Conservation (phyloP, 2,888 invertebrate species). For the Nemurella pictetii region DNA sequence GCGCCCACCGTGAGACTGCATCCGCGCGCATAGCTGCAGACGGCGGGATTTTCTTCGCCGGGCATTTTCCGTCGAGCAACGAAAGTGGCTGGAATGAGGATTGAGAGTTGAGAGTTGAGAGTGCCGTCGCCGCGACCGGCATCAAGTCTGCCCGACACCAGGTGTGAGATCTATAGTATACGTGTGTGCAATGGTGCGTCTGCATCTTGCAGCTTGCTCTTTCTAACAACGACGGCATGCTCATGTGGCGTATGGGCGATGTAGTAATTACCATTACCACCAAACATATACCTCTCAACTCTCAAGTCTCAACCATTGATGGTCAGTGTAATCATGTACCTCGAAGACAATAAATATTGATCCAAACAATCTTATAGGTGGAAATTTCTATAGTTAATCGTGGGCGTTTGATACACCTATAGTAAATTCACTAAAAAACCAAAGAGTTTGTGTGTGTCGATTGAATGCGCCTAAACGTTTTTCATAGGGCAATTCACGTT, state of each 20-base stretch:
- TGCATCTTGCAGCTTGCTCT: background rate
- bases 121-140: background rate
- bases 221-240: background rate
- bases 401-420: no score
- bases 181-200: background rate
- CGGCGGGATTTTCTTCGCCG: background rate
- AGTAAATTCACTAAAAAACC: background rate
- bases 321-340: conserved; percentile 12
- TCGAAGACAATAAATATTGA: conserved; percentile 6
- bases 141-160: background rate
- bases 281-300: no score
- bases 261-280: background rate
- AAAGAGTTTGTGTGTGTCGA: background rate
- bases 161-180: background rate
- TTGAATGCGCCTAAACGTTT: background rate
- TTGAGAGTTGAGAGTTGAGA: background rate
- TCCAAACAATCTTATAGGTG: background rate
- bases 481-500: background rate
- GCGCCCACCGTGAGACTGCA: background rate
- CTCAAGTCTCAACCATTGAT: background rate
- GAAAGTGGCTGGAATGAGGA: no score
- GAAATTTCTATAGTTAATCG: conserved; percentile 11
- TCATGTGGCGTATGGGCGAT: background rate
- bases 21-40: background rate
- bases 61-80: background rate